A percentile compares a stretch with the other conserved stretches of the same genome.
phyloP scores from a whole-genome alignment of 2,113 vertebrate species.

The Peromyscus maniculatus region DNA sequence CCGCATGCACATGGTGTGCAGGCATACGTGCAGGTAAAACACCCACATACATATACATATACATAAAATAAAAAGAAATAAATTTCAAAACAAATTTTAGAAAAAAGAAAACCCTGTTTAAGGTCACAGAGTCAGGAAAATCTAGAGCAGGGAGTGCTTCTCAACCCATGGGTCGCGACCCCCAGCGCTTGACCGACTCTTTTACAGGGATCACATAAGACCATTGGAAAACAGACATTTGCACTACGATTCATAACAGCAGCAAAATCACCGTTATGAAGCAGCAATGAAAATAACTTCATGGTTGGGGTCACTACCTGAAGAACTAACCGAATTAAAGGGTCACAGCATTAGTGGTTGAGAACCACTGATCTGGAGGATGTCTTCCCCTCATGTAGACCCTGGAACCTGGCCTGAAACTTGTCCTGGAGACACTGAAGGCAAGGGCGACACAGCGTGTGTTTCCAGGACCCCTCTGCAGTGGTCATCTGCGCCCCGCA shows the following conservation, averaged over 20 bases:
- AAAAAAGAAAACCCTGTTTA: background rate
- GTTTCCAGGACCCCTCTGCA: fast-evolving
- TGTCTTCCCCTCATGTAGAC: fast-evolving
- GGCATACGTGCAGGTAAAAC: background rate
- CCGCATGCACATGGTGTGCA: background rate
- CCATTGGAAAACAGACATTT: background rate
- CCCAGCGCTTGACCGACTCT: background rate
- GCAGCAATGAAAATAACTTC: background rate
- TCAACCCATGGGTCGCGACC: background rate
- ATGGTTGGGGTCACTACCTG: background rate
- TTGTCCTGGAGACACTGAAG: background rate
- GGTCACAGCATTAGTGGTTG: background rate
- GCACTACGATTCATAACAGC: background rate
- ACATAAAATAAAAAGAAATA: background rate
- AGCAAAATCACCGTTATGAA: background rate
- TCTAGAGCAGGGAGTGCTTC: background rate
- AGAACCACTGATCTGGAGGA: background rate
- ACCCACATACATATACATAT: background rate
- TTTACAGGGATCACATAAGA: background rate
- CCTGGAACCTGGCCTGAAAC: background rate
- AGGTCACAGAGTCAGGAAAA: background rate
- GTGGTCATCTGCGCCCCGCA: background rate
- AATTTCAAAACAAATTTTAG: background rate
- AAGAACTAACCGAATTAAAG: background rate
- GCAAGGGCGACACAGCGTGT: background rate